Evolutionary conservation across 1,140 invertebrate species (phyloP).

Genomic region (Dreissena rostriformis): DNA sequence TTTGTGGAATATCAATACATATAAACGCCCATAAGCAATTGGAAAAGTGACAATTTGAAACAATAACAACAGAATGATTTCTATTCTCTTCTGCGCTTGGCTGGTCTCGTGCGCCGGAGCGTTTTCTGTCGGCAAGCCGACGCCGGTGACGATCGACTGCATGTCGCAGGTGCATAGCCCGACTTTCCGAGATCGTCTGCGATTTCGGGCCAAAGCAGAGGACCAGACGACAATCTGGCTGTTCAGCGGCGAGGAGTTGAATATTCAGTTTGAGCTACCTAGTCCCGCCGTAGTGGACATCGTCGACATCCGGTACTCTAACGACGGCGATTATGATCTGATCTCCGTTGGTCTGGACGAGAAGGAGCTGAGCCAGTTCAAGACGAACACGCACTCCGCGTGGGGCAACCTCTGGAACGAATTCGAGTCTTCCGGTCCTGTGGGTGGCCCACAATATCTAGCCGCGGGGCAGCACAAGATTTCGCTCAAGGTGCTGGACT

Average conservation of each 20-base stretch:
- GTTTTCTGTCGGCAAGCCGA: background rate
- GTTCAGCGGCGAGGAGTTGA: slow-evolving; percentile 14
- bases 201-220: background rate
- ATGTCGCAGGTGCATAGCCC: slow-evolving; percentile 13
- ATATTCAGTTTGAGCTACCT: slow-evolving; percentile 48
- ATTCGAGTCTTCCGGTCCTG: slow-evolving; percentile 33
- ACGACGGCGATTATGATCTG: slow-evolving; percentile 52
- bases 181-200: slow-evolving; percentile 11
- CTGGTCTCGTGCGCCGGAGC: background rate
- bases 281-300: slow-evolving; percentile 28
- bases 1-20: no score
- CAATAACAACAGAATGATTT: no score
- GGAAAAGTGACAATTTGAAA: no score
- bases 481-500: slow-evolving; percentile 3
- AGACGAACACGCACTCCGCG: background rate
- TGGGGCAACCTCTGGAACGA: slow-evolving; percentile 43
- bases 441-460: slow-evolving; percentile 9
- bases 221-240: slow-evolving; percentile 47
- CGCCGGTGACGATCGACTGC: slow-evolving; percentile 23
- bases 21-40: no score
- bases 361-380: slow-evolving; percentile 5
- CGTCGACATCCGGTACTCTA: slow-evolving; percentile 56
- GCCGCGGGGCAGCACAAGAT: slow-evolving; percentile 19
- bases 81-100: no score
- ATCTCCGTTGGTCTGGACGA: slow-evolving; percentile 41